phyloP scores from a whole-genome alignment of 23 tunicate genomes.

The Botrylloides violaceus region DNA sequence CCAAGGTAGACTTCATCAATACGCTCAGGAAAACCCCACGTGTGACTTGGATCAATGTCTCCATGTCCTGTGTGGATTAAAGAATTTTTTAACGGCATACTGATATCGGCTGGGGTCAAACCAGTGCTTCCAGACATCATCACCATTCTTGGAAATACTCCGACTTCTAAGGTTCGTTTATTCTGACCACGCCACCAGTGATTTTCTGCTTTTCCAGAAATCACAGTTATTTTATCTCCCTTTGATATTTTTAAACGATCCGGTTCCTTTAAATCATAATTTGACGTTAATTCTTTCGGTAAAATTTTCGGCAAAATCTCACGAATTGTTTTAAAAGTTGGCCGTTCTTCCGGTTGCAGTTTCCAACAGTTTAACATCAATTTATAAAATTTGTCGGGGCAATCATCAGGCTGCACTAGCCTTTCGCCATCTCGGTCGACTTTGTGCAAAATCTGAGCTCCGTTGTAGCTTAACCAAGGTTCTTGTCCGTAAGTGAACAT shows the following conservation, averaged over 20 bases:
- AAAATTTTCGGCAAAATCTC: conserved; percentile 47
- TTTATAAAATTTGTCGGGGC: conserved; percentile 50
- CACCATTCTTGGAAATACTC: conserved; percentile 53
- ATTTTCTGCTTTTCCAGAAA: conserved; percentile 78
- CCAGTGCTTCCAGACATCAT: conserved; percentile 11
- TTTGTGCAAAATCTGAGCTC: conserved; percentile 77
- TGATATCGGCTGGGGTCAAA: conserved; percentile 51
- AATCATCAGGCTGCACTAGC: conserved; percentile 59
- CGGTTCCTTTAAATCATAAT: conserved; percentile 20
- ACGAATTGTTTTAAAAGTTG: conserved; percentile 56
- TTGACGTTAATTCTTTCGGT: conserved; percentile 51
- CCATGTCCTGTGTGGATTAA: conserved; percentile 96
- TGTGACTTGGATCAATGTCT: conserved; percentile 48
- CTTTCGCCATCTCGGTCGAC: conserved; percentile 73
- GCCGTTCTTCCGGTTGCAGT: conserved; percentile 49
- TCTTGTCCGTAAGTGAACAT: conserved; percentile 86
- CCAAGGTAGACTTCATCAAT: conserved; percentile 90
- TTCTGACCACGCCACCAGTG: conserved; percentile 96
- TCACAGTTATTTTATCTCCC: conserved; percentile 73
- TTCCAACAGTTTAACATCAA: conserved; percentile 76
- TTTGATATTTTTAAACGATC: conserved; percentile 50
- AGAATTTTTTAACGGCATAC: conserved; percentile 71
- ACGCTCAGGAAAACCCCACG: conserved; percentile 65
- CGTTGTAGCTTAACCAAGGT: conserved; percentile 92
- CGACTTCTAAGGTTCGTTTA: conserved; percentile 80